phyloP scores from a whole-genome alignment of 2,113 vertebrate genomes.

The Halichoeres trimaculatus region DNA sequence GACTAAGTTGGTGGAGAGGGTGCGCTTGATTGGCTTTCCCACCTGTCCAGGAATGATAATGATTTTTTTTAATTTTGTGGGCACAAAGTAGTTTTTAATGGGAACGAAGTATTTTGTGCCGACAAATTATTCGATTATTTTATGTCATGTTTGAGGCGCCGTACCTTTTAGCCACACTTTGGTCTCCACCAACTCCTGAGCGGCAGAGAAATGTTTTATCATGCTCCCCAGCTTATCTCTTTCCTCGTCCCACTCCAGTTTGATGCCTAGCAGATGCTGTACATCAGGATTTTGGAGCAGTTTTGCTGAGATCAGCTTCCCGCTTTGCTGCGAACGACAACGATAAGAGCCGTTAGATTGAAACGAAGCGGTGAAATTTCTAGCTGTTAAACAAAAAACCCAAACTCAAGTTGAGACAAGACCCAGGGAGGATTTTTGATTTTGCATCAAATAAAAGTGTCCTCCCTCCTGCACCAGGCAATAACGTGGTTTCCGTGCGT shows the following conservation, averaged over 20 bases:
- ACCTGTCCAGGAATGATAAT: too few species aligned
- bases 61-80: too few species aligned
- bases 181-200: not conserved
- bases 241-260: not conserved
- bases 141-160: too few species aligned
- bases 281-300: not conserved
- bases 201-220: not conserved
- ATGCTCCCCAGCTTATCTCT: not conserved
- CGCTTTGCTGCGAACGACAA: not conserved
- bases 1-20: too few species aligned
- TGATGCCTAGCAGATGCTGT: not conserved
- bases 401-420: not conserved
- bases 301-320: not conserved
- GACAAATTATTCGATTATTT: too few species aligned
- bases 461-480: not conserved
- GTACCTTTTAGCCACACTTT: not conserved
- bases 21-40: too few species aligned
- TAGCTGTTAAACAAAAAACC: not conserved
- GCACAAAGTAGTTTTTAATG: too few species aligned
- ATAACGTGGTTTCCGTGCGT: not conserved
- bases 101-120: too few species aligned
- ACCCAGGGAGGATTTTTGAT: not conserved
- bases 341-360: not conserved
- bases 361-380: not conserved
- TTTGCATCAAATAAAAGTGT: conserved; percentile 7